Base-by-base conservation (phyloP, 64 coral and sea anemone species). In the Montipora foliosa region DNA sequence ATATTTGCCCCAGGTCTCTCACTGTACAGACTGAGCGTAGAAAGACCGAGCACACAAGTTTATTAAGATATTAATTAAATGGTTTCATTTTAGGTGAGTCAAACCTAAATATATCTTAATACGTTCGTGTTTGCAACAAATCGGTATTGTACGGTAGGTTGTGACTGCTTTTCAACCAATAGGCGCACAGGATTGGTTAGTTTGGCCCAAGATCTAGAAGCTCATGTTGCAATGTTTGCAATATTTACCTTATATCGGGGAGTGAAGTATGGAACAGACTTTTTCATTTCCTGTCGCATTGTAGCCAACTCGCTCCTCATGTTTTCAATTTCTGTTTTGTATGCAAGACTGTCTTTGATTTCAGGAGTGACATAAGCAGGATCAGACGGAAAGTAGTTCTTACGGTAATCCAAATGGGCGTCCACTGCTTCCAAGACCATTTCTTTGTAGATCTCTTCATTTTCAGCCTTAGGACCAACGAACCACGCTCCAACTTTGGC, bases 301-400 rank as follows among this genome's bases (percentile, higher is more conserved):
- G 58, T 71, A n/a, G 16, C 59, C 20, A 95, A 29, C 20, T 87
- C 50, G 0, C 25, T 68, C 4, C 60, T 48, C 12, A 91, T 66
- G 1, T 95, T 67, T 53, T 60, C 13, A 10, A 45, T 91, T 17
- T 86, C 77, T 87, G 11, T 37, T n/a, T 68, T 90, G 51, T 83
- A 95, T 5, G 94, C 22, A 15, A 10, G 16, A 49, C 55, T 87
- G 16, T 87, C 3, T 55, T 80, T 95, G 3, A 90, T 45, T 24
- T 86, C 58, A 49, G 67, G 22, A 14, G 94, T 91, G 5, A 95
- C 15, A 62, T 91, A 95, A 0, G 73, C 80, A 2, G 94, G 94
- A 71, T 95, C 94, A 78, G 81, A 86, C 0, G 94, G 94, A 49
- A 83, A 95, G 74, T 91, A 95, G 10, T 87, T 91, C 69, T 72